phyloP scores from a whole-genome alignment of 2,888 invertebrate genomes.

The Sminthurinus aureus region DNA sequence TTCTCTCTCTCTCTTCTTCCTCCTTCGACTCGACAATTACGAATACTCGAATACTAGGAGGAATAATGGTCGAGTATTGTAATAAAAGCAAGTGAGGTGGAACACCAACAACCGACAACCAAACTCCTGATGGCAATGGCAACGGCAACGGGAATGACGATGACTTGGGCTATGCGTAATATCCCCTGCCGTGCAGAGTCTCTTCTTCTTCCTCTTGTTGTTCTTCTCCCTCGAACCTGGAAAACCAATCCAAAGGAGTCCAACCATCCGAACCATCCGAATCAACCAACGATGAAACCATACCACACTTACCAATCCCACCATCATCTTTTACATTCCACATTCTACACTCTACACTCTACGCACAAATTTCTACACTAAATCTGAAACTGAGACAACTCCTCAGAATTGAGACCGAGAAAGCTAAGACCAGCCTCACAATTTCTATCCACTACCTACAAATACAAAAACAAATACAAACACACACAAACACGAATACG shows the following conservation, averaged over 20 bases:
- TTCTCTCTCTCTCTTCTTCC: slow-evolving; percentile 33
- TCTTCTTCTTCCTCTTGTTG: slow-evolving; percentile 10
- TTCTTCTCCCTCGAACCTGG: background rate
- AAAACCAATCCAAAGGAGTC: no score
- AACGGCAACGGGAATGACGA: no score
- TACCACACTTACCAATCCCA: background rate
- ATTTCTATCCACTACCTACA: no score
- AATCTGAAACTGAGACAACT: no score
- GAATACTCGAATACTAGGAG: slow-evolving; percentile 16
- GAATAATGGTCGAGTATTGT: slow-evolving; percentile 47
- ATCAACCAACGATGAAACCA: background rate
- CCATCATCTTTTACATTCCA: background rate
- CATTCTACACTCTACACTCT: background rate
- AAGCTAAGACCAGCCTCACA: no score
- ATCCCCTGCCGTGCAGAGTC: slow-evolving; percentile 29
- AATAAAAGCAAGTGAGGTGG: slow-evolving; percentile 55
- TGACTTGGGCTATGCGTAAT: slow-evolving; percentile 30
- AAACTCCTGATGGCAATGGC: no score
- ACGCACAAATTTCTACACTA: no score
- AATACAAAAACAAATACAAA: background rate
- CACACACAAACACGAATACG: no score
- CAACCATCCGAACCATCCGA: background rate
- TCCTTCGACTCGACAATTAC: slow-evolving; percentile 48
- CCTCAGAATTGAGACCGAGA: no score
- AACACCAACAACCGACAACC: slow-evolving; percentile 42